Conservation (phyloP, 2,888 invertebrate genomes). For the Phortica okadai region DNA sequence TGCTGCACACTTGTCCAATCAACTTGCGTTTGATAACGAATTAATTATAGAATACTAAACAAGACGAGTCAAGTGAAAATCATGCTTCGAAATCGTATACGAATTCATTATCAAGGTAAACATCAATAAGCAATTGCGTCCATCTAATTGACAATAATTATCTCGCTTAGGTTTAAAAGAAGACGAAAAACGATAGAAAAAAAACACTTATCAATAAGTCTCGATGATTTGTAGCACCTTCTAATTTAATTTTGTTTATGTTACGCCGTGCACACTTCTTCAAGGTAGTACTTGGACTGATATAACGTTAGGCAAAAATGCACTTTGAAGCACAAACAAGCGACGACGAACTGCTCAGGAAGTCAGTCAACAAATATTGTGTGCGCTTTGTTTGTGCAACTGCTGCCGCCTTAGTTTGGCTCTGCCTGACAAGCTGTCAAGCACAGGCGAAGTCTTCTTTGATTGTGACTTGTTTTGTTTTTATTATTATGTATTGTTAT, state of each 20-base stretch:
- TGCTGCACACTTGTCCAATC: neutral
- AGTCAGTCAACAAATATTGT: neutral
- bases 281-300: neutral
- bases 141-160: neutral
- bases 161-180: neutral
- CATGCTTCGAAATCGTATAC: neutral
- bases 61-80: neutral
- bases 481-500: neutral
- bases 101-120: no score
- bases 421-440: neutral
- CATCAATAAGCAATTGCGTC: no score
- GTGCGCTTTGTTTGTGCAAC: constrained; percentile 3
- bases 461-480: neutral
- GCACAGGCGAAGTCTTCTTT: neutral
- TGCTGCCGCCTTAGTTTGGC: neutral
- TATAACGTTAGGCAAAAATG: neutral
- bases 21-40: neutral
- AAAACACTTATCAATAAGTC: neutral
- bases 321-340: constrained; percentile 8
- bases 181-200: neutral
- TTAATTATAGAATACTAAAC: neutral
- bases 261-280: neutral
- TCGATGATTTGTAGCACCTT: neutral
- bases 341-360: constrained; percentile 17
- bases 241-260: neutral